phyloP scores from a whole-genome alignment of 2,888 invertebrate genomes.

The Pyrochroa serraticornis region DNA sequence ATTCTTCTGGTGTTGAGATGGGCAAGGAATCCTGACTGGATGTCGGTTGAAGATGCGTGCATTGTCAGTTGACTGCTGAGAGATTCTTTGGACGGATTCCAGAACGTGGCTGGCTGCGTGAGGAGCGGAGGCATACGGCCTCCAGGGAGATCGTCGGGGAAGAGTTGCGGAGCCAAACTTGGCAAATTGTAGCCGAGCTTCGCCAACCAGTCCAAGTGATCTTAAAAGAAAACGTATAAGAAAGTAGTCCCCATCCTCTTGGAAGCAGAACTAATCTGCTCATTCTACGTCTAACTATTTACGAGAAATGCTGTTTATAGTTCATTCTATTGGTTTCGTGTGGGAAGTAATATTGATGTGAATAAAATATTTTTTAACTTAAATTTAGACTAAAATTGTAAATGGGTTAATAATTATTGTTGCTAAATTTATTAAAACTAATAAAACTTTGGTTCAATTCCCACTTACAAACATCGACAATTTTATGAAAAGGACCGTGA shows the following conservation, averaged over 20 bases:
- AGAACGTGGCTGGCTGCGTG: conserved; percentile 63
- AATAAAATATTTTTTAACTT: too few species aligned
- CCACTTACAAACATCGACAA: too few species aligned
- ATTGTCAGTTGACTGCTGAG: conserved; percentile 61
- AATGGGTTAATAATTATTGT: conserved; percentile 6
- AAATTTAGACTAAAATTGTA: too few species aligned
- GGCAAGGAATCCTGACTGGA: conserved; percentile 84
- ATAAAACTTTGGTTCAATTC: too few species aligned
- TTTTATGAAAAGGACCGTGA: too few species aligned
- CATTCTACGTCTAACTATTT: too few species aligned
- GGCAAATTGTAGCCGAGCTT: conserved; percentile 85
- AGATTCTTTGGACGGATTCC: conserved; percentile 59
- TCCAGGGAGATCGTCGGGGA: conserved; percentile 71
- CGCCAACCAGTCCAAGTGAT: conserved; percentile 85
- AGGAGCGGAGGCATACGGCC: conserved; percentile 72
- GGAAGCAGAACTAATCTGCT: too few species aligned
- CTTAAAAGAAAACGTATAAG: conserved; percentile 59
- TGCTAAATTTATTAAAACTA: too few species aligned
- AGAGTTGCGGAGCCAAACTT: conserved; percentile 85
- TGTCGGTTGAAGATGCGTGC: conserved; percentile 65
- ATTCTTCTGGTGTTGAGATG: conserved; percentile 80
- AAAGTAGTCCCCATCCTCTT: too few species aligned
- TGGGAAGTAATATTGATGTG: too few species aligned
- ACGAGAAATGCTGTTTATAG: too few species aligned
- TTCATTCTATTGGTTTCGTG: too few species aligned